phyloP scores from a whole-genome alignment of 2,888 invertebrate species.

The Acrobasis repandana region DNA sequence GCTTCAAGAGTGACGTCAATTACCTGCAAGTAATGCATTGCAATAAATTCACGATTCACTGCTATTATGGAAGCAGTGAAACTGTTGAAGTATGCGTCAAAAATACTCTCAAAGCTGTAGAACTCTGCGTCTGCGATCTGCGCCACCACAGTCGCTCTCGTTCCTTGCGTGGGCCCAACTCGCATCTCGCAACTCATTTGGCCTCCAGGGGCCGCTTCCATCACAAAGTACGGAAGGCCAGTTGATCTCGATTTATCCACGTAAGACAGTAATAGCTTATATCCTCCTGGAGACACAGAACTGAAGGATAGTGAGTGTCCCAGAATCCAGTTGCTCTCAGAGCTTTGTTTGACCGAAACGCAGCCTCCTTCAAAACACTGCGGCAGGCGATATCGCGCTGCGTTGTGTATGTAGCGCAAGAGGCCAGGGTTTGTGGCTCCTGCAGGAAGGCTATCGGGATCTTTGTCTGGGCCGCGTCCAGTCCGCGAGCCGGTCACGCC shows the following conservation, averaged over 20 bases:
- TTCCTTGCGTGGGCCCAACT: conserved; percentile 59
- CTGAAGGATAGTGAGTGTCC: conserved; percentile 73
- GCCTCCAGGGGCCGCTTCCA: conserved; percentile 77
- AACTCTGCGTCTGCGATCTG: conserved; percentile 69
- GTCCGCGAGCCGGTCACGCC: conserved; percentile 72
- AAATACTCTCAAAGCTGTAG: conserved; percentile 71
- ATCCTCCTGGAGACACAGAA: conserved; percentile 76
- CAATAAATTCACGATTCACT: conserved; percentile 74
- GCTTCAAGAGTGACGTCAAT: background rate
- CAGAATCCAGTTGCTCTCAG: conserved; percentile 62
- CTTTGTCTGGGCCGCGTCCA: conserved; percentile 44
- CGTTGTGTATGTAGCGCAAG: conserved; percentile 70
- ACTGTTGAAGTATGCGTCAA: conserved; percentile 66
- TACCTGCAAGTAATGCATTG: conserved; percentile 73
- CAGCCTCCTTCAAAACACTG: conserved; percentile 77
- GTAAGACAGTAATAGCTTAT: conserved; percentile 68
- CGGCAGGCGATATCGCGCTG: conserved; percentile 66
- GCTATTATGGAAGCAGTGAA: conserved; percentile 71
- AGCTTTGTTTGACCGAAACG: conserved; percentile 65
- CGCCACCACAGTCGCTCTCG: conserved; percentile 66
- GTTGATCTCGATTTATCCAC: conserved; percentile 56
- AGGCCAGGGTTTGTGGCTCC: conserved; percentile 68
- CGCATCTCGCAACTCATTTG: conserved; percentile 74
- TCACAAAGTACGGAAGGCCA: conserved; percentile 68
- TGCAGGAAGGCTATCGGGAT: conserved; percentile 50